Conservation (phyloP, 2,888 invertebrate genomes). For the Chaetogeoica ovagalla region DNA sequence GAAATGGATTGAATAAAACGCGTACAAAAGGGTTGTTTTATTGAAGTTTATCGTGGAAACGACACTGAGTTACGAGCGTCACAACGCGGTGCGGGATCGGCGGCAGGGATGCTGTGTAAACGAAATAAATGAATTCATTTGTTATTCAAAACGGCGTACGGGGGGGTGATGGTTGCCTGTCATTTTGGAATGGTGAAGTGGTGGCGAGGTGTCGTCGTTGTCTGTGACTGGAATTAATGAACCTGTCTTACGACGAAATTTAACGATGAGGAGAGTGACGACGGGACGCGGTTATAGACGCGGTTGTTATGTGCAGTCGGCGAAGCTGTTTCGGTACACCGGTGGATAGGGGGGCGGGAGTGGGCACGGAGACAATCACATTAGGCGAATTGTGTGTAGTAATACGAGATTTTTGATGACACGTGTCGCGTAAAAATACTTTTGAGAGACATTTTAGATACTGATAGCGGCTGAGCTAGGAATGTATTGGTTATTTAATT, state of each 20-base stretch:
- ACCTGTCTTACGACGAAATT: slow-evolving; percentile 36
- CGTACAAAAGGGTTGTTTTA: slow-evolving; percentile 53
- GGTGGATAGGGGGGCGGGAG: background rate
- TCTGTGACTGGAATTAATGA: slow-evolving; percentile 51
- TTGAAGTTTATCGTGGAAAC: slow-evolving; percentile 53
- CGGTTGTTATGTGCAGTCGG: background rate
- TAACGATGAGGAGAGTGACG: background rate
- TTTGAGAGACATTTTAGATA: too few species aligned
- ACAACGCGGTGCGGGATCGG: background rate
- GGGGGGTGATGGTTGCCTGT: slow-evolving; percentile 44
- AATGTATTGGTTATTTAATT: too few species aligned
- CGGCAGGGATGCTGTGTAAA: slow-evolving; percentile 31
- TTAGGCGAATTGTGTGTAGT: background rate
- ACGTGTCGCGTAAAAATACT: background rate
- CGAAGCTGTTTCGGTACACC: background rate
- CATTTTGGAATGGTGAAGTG: slow-evolving; percentile 13
- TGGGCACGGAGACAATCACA: background rate
- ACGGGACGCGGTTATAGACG: too few species aligned
- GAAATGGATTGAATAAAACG: slow-evolving; percentile 53
- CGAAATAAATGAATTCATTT: slow-evolving; percentile 53
- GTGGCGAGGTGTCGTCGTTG: slow-evolving; percentile 43
- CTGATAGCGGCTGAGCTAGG: too few species aligned
- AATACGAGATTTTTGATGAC: background rate
- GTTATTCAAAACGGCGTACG: slow-evolving; percentile 39
- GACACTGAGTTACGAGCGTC: slow-evolving; percentile 51